Base-by-base conservation (phyloP, 2,888 invertebrate species). In the Protodeltote pygarga region DNA sequence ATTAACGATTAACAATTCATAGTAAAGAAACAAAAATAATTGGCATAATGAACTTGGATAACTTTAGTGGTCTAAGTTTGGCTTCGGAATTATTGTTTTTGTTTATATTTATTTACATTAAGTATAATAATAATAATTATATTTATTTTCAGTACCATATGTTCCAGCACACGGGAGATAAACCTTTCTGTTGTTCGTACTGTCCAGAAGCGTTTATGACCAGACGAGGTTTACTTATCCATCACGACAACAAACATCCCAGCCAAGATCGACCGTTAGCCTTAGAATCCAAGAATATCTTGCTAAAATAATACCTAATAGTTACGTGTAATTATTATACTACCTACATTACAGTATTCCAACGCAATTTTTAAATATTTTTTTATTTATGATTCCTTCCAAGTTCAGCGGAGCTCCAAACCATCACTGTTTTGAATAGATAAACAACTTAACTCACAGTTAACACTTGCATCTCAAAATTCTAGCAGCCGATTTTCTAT, bases 121-220 rank as follows among this genome's bases (percentile, higher is more conserved):
- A 2, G 3, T 17, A 6, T 8, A 13, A 0, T 10, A n/a, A 8
- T 10, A 15, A 11, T 11, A 5, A 13, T n/a, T 9, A 5, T 19
- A 50, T 34, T 67, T 41, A 11, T 39, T 86, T 86, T 47, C 79
- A 90, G 89, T 89, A 86, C 58, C 90, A 90, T 63, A 87, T 88
- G 85, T 89, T 79, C 59, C 85, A 88, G 65, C 98, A 98, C 75
- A 98, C 98, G 0, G 97, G 97, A 32, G 96, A 97, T 80, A 98
- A 98, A 81, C 97, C 97, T 16, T 98, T 97, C 83, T 96, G 97
- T 83, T 98, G 98, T 83, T 95, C 96, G 23, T 96, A 96, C 80
- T 90, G 90, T 47, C 24, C 77, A 11, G 84, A 82, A 28, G 81
- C 80, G 41, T 90, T 86, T 62, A 81, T 89, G 2, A 88, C 89